Conservation (phyloP, 2,797 vertebrate species). For the Sebastolobus alascanus region DNA sequence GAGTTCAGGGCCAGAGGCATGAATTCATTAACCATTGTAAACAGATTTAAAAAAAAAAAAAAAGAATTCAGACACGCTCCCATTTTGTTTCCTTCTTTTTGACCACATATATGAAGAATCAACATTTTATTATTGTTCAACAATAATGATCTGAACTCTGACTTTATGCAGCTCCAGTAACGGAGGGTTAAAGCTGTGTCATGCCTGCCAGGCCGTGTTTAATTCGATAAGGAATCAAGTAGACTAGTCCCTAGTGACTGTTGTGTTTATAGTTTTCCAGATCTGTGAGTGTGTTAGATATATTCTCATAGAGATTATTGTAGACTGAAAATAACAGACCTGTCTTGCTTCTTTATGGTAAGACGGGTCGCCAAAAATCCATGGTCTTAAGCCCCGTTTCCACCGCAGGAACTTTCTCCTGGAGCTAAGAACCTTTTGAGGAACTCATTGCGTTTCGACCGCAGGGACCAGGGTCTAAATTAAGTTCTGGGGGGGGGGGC, state of each 20-base stretch:
- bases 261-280: constrained; percentile 2
- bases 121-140: neutral
- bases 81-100: neutral
- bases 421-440: too few species aligned
- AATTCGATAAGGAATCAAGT: constrained; percentile 7
- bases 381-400: too few species aligned
- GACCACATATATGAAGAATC: neutral
- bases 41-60: neutral
- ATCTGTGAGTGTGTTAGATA: constrained; percentile 10
- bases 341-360: too few species aligned
- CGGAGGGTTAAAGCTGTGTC: constrained; percentile 13
- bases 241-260: constrained; percentile 14
- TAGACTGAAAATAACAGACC: constrained; percentile 4
- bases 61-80: neutral
- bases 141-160: constrained; percentile 8
- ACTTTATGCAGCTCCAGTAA: neutral
- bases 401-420: too few species aligned
- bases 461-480: too few species aligned
- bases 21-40: constrained; percentile 47
- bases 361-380: neutral
- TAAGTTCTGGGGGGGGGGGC: too few species aligned
- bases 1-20: constrained; percentile 68
- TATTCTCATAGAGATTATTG: neutral
- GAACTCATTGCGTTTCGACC: too few species aligned
- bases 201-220: constrained; percentile 51